A percentile compares a stretch with the other conserved stretches of the same genome.
phyloP scores from a whole-genome alignment of 2,797 vertebrate species.

The Erpetoichthys calabaricus region DNA sequence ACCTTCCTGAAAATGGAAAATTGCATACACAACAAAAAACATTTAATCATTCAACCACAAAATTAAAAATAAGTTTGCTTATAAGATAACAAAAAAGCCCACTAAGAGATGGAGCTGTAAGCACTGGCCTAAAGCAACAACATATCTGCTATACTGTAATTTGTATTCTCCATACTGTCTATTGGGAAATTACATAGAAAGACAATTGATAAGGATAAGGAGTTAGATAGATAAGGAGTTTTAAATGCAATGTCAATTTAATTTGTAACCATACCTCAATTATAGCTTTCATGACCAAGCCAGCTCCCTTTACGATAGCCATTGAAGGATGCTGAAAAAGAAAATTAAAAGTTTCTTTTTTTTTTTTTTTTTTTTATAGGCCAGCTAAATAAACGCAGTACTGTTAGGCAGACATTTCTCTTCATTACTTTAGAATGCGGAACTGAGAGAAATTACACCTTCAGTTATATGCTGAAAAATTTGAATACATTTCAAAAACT shows the following conservation, averaged over 20 bases:
- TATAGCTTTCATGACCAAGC: slow-evolving; percentile 96
- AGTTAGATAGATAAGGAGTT: no score
- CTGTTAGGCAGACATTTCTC: no score
- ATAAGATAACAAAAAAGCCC: background rate
- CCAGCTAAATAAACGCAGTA: background rate
- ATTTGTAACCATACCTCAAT: slow-evolving; percentile 70
- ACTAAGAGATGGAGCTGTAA: no score
- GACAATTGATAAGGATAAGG: no score
- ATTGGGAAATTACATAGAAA: no score
- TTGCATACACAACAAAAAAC: slow-evolving; percentile 16
- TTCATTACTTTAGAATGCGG: background rate
- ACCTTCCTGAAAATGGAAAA: slow-evolving; percentile 67
- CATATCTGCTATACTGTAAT: no score
- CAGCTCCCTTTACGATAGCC: slow-evolving; percentile 96
- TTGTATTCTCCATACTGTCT: no score
- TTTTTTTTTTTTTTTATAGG: background rate
- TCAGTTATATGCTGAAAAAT: no score
- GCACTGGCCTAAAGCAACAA: no score
- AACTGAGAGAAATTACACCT: no score
- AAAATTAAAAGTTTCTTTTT: background rate
- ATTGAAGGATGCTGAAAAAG: slow-evolving; percentile 86
- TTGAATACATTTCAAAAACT: no score
- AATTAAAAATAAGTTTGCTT: background rate
- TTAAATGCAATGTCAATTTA: background rate
- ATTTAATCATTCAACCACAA: background rate